Conservation (phyloP, 2,113 vertebrate species). For the Motacilla alba region DNA sequence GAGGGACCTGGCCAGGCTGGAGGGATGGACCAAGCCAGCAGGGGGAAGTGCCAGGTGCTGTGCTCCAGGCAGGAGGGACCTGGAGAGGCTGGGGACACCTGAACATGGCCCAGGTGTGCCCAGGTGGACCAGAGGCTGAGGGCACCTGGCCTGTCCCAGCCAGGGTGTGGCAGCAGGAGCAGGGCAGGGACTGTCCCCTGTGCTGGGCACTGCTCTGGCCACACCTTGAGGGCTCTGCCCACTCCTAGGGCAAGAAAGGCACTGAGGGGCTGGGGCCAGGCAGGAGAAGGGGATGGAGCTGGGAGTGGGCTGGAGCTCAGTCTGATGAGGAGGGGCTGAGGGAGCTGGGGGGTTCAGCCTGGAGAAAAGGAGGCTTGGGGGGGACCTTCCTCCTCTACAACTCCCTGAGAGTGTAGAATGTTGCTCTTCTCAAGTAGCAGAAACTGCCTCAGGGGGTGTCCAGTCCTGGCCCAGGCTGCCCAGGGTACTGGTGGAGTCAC, state of each 20-base stretch:
- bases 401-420: neutral
- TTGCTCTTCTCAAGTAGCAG: neutral
- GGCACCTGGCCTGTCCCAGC: neutral
- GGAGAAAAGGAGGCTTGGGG: neutral
- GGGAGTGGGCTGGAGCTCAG: neutral
- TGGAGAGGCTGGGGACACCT: too few species aligned
- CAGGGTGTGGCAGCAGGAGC: neutral
- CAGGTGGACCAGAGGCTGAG: neutral
- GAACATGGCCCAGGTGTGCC: neutral
- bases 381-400: neutral
- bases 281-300: neutral
- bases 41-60: too few species aligned
- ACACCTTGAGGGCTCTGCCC: neutral
- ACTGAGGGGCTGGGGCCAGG: neutral
- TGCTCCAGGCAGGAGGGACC: neutral
- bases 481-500: too few species aligned
- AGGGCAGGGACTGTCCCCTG: neutral
- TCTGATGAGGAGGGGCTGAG: neutral
- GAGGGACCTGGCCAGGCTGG: neutral
- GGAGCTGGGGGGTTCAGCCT: neutral
- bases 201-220: neutral
- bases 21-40: fast-evolving
- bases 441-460: neutral
- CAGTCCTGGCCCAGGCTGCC: neutral
- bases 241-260: neutral